These are phyloP conservation scores for Bubo scandiacus DNA, from an alignment of 2,113 vertebrate species.

Conservation along the genomic window DNA sequence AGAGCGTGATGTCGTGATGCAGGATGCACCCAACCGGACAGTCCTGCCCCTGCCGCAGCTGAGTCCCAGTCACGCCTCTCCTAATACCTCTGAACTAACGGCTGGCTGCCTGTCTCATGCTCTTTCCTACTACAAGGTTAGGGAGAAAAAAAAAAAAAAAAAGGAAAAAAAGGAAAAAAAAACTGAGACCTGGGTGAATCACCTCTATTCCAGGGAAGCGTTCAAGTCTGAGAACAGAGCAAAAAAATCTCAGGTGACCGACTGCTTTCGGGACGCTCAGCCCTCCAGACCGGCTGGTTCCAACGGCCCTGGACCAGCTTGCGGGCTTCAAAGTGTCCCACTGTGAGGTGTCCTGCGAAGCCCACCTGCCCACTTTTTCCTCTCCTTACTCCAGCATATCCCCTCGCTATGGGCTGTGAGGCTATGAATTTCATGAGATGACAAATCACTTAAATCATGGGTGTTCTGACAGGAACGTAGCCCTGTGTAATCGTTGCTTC, in stretches of 20 bases:
- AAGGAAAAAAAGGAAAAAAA: neutral
- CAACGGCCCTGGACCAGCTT: neutral
- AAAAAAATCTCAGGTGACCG: neutral
- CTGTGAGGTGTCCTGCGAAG: neutral
- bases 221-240: neutral
- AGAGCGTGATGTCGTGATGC: accelerated
- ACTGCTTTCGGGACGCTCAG: slow-evolving; percentile 25
- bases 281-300: neutral
- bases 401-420: neutral
- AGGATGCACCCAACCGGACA: neutral
- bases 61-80: neutral
- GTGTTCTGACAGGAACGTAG: neutral
- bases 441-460: neutral
- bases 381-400: neutral
- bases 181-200: neutral
- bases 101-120: neutral
- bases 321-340: slow-evolving; percentile 12
- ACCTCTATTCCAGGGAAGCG: neutral
- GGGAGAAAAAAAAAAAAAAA: neutral
- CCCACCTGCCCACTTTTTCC: neutral
- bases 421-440: neutral
- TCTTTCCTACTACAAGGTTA: neutral
- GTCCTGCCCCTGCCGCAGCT: neutral
- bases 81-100: accelerated
- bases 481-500: neutral